These are phyloP conservation scores for Tipula confusa DNA, from an alignment of 2,888 invertebrate genomes.

Conservation along the genomic window DNA sequence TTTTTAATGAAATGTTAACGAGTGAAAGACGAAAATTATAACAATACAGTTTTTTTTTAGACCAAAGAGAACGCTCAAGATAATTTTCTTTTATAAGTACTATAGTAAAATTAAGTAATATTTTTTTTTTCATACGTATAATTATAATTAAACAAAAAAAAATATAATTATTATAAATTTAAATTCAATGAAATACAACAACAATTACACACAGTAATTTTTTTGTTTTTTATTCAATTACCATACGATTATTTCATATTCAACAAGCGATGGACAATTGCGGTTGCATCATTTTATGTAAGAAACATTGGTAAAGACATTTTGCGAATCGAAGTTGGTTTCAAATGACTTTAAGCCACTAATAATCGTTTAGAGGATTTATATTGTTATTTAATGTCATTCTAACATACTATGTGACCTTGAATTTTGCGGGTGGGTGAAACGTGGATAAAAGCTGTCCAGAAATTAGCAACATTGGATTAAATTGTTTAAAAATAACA, in stretches of 20 bases:
- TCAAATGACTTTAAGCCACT: no score
- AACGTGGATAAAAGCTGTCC: no score
- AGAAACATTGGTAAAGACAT: not conserved
- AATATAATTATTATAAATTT: not conserved
- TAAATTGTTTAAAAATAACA: no score
- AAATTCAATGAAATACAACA: not conserved
- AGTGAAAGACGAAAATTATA: constrained; percentile 25
- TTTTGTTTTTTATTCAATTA: not conserved
- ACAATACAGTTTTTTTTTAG: not conserved
- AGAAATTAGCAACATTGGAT: no score
- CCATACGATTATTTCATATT: not conserved
- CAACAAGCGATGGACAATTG: not conserved
- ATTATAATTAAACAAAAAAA: not conserved
- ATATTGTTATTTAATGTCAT: no score
- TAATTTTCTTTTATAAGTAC: not conserved
- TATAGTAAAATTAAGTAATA: not conserved
- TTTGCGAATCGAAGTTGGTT: no score
- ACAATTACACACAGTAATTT: not conserved
- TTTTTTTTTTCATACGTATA: not conserved
- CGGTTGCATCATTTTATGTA: not conserved
- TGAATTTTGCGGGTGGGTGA: no score
- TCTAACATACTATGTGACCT: no score
- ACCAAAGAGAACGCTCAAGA: not conserved
- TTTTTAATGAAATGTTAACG: not conserved
- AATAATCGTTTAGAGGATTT: no score